Conservation (phyloP, 2,888 invertebrate genomes). For the Tachina fera region DNA sequence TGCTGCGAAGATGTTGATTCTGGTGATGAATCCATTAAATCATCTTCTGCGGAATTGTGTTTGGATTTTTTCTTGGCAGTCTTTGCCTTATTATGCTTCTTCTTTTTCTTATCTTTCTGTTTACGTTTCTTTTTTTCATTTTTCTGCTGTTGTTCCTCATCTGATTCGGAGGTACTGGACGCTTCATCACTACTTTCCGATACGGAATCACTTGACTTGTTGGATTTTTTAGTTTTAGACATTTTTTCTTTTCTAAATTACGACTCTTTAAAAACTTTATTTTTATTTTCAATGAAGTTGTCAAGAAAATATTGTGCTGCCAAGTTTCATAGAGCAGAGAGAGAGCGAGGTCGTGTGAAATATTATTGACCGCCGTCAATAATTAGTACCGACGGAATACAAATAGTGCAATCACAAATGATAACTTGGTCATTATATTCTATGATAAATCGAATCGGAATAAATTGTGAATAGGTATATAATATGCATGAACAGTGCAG, state of each 20-base stretch:
- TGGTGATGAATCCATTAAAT: constrained; percentile 9
- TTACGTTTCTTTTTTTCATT: constrained; percentile 53
- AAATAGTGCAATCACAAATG: no score
- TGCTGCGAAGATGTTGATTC: constrained; percentile 45
- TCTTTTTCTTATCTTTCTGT: constrained; percentile 57
- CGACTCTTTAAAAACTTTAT: neutral
- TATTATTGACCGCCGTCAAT: neutral
- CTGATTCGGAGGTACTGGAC: constrained; percentile 39
- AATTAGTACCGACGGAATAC: neutral
- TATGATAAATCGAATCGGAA: no score
- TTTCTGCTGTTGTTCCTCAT: constrained; percentile 8
- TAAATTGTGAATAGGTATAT: no score
- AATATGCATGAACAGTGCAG: no score
- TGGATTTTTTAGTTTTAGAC: constrained; percentile 70
- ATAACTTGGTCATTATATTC: no score
- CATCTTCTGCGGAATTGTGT: constrained; percentile 41
- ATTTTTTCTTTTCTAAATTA: constrained; percentile 49
- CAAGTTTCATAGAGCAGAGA: constrained; percentile 8
- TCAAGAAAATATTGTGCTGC: constrained; percentile 50
- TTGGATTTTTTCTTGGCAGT: constrained; percentile 57
- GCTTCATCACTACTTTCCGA: constrained; percentile 58
- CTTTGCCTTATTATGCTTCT: constrained; percentile 59
- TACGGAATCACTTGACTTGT: constrained; percentile 61
- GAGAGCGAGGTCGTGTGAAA: neutral
- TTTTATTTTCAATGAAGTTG: constrained; percentile 39